Base-by-base conservation (phyloP, 2,888 invertebrate genomes). In the Dasypogon diadema region DNA sequence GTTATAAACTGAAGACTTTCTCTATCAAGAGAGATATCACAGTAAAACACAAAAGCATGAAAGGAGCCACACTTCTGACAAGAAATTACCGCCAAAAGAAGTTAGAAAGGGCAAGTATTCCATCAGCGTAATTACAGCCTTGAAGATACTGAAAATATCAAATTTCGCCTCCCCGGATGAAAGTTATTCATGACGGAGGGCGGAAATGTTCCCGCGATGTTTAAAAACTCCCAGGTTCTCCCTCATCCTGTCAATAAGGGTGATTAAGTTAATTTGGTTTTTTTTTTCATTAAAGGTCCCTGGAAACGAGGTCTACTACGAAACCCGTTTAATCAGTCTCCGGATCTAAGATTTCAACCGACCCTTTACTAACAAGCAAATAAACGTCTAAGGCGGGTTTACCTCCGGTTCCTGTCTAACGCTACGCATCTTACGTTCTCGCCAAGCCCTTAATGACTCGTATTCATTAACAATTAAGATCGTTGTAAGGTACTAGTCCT, bases 381-480 rank as follows among this genome's bases (percentile, higher is more conserved):
- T 42, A 6, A 6, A 42, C 42, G 42, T 42, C 12, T n/a, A 42
- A 42, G n/a, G n/a, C n/a, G n/a, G n/a, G n/a, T n/a, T n/a, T n/a
- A n/a, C n/a, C n/a, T 42, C 42, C 2, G n/a, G 8, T 12, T 1
- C 42, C 42, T 42, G 42, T 42, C 30, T 42, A 30, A 8, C 30
- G 30, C 30, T 8, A 5, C 42, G 8, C 8, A 12, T 42, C 6
- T 60, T 37, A 10, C 42, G 10, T 34, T 8, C n/a, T 12, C 34
- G 58, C 18, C n/a, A 2, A 18, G n/a, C 21, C 42, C 37, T 16
- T 18, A 60, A 60, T 60, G 60, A 60, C n/a, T 34, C 37, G 34
- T 37, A 60, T 60, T 60, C 60, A 60, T 60, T 60, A 60, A 60
- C 60, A 60, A 60, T 60, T 60, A 60, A 60, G 18, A 37, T 8